phyloP scores from a whole-genome alignment of 1,140 invertebrate species.

The Macrotrachela quadricornifera region DNA sequence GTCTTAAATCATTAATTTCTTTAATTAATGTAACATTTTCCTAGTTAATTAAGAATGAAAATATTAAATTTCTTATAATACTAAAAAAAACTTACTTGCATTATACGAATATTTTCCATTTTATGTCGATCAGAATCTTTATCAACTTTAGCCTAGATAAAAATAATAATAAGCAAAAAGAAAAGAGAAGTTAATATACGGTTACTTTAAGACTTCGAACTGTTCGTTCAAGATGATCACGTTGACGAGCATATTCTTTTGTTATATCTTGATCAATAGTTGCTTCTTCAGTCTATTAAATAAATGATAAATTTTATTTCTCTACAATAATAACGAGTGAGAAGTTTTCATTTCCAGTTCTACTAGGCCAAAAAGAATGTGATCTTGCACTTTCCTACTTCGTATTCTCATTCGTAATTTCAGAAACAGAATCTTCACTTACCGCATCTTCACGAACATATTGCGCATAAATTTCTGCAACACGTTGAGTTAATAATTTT shows the following conservation, averaged over 20 bases:
- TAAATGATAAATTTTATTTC: neutral
- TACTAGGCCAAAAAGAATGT: neutral
- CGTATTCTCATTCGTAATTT: neutral
- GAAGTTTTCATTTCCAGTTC: neutral
- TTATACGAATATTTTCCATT: conserved; percentile 31
- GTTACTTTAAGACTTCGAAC: conserved; percentile 40
- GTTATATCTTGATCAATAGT: conserved; percentile 41
- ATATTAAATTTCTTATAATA: neutral
- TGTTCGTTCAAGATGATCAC: conserved; percentile 49
- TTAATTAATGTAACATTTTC: conserved; percentile 50
- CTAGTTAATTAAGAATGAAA: conserved; percentile 29
- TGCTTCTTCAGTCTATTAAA: conserved; percentile 22
- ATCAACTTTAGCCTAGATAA: conserved; percentile 25
- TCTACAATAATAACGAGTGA: neutral
- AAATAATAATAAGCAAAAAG: conserved; percentile 25
- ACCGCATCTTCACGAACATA: conserved; percentile 39
- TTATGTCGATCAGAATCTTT: conserved; percentile 29
- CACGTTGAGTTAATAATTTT: conserved; percentile 48
- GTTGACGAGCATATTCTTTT: conserved; percentile 51
- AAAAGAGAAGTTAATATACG: conserved; percentile 31
- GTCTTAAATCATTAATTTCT: conserved; percentile 48
- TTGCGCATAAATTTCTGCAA: conserved; percentile 50
- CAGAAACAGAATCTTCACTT: conserved; percentile 12
- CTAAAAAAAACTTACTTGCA: conserved; percentile 25
- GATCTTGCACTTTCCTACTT: neutral